Conservation (phyloP, 2,888 invertebrate species). For the Spialia ferax region DNA sequence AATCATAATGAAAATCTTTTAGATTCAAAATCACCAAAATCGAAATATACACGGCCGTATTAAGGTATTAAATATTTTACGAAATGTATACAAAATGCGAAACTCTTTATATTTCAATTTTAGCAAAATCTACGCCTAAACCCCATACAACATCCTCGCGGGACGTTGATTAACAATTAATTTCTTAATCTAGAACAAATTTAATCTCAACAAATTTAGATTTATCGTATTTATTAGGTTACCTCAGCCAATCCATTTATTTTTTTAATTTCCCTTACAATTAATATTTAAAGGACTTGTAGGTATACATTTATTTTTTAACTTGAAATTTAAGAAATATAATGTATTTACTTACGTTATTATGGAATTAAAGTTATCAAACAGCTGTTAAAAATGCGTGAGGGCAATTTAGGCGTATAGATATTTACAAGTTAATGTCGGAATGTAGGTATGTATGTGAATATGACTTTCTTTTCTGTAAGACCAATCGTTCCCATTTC, state of each 20-base stretch:
- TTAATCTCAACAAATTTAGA: conserved; percentile 42
- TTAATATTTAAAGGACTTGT: not conserved
- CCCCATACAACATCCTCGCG: conserved; percentile 32
- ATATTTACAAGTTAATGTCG: conserved; percentile 30
- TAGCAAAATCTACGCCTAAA: conserved; percentile 56
- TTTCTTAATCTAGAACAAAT: conserved; percentile 41
- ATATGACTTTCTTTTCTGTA: not conserved
- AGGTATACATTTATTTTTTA: not conserved
- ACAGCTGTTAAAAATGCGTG: not conserved
- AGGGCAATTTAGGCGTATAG: conserved; percentile 29
- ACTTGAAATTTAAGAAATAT: not conserved
- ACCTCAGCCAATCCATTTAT: conserved; percentile 39
- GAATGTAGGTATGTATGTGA: conserved; percentile 21
- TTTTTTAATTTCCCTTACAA: not conserved
- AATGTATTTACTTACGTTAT: not conserved
- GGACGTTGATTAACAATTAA: conserved; percentile 34
- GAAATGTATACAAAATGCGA: conserved; percentile 44
- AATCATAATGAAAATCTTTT: too few relatives aligned
- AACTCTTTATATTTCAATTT: conserved; percentile 49
- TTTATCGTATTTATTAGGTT: conserved; percentile 43
- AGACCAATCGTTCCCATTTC: conserved; percentile 26
- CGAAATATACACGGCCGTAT: not conserved
- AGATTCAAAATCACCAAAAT: conserved; percentile 3
- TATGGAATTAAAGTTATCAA: not conserved
- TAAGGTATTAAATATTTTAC: conserved; percentile 12